Base-by-base conservation (phyloP, 2,113 vertebrate species). In the Cinclus cinclus region DNA sequence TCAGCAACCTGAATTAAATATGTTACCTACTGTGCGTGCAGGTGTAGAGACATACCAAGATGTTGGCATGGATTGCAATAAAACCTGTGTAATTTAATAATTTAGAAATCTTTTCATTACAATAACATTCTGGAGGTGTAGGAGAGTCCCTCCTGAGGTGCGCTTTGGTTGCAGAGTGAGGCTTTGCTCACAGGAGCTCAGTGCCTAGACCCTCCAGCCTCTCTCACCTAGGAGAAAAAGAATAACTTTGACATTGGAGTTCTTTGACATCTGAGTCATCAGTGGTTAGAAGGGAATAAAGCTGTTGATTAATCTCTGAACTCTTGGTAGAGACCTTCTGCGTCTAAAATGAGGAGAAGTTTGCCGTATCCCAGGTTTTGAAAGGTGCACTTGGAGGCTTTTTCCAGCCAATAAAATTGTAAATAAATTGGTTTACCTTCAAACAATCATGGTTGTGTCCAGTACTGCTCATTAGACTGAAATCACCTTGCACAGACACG, bases 281-380 rank as follows among this genome's bases (percentile, higher is more conserved):
- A 47, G 0, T 13, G 46, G 42, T 83, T 56, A 58, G 37, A 50
- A 62, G 50, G 42, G 19, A 78, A 39, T 77, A 52, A 63, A 89
- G 73, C 83, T 70, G 69, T 35, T 91, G 87, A 89, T 83, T 70
- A 62, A 65, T 92, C 68, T 58, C 73, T 75, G 59, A 91, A 30
- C 37, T 81, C 14, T 30, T 9, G 1, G 55, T n/a, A 17, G 46
- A 47, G 63, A 69, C 37, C 31, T 80, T 41, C 76, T 90, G 50
- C 80, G 42, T 77, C 76, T 62, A n/a, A 64, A 60, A 47, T 7
- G 35, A 84, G 56, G 42, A 73, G 75, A n/a, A 17, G 28, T 73
- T 77, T 62, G 55, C 55, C 31, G 19, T 33, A 19, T 27, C 41
- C 59, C 25, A 21, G 44, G n/a, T 6, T 67, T 21, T 56, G 25